Percentiles rank a stretch among this genome's conserved stretches.
phyloP scores from a whole-genome alignment of 1,140 invertebrate genomes.

The Hydropsyche tenuis region DNA sequence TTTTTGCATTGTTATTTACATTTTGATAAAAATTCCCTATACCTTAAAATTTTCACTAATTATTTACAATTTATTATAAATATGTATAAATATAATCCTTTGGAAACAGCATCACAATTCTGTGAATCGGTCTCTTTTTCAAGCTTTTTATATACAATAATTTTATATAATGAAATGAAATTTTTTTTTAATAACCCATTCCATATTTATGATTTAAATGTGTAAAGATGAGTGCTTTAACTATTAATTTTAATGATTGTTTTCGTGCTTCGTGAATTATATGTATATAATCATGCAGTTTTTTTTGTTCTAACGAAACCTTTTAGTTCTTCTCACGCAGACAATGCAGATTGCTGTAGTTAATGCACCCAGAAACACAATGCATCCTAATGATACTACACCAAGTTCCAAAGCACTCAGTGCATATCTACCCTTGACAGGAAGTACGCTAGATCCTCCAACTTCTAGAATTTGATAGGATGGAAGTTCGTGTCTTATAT shows the following conservation, averaged over 20 bases:
- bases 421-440: slow-evolving; percentile 37
- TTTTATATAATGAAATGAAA: not conserved
- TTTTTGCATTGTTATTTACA: slow-evolving; percentile 9
- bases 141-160: not conserved
- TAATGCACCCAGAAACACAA: slow-evolving; percentile 79
- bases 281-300: slow-evolving; percentile 1
- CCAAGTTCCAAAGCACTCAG: slow-evolving; percentile 79
- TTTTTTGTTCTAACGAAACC: slow-evolving; percentile 57
- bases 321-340: slow-evolving; percentile 71
- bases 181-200: not conserved
- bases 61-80: not conserved
- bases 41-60: not conserved
- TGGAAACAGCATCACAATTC: not conserved
- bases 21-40: too few relatives aligned
- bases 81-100: not conserved
- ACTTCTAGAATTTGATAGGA: slow-evolving; percentile 66
- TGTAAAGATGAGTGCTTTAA: not conserved
- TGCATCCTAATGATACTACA: slow-evolving; percentile 76
- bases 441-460: slow-evolving; percentile 52
- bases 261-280: not conserved
- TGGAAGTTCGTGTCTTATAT: slow-evolving; percentile 67
- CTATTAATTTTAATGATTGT: not conserved
- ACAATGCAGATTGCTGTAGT: slow-evolving; percentile 78
- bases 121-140: not conserved
- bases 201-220: not conserved